Evolutionary conservation across 2,888 invertebrate species (phyloP).

Genomic region (Cerastoderma edule): DNA sequence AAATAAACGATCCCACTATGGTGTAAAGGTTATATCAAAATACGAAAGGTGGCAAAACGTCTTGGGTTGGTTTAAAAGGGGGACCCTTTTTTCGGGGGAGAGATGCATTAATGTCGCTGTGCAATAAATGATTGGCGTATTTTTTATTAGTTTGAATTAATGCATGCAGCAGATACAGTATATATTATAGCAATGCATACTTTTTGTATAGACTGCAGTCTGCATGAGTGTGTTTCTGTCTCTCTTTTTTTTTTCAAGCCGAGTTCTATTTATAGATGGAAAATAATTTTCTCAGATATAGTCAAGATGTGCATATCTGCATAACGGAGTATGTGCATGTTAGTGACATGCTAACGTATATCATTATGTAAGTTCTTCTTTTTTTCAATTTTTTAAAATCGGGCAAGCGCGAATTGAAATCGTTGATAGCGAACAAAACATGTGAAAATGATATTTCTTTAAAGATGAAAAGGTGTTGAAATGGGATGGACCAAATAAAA

Average conservation of each 20-base stretch:
- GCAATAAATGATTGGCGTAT: no score
- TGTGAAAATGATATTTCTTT: no score
- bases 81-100: not conserved
- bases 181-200: slow-evolving; percentile 55
- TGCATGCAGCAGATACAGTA: slow-evolving; percentile 29
- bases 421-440: no score
- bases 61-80: not conserved
- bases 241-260: slow-evolving; percentile 23
- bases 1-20: no score
- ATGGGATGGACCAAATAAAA: no score
- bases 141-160: slow-evolving; percentile 13
- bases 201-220: slow-evolving; percentile 33
- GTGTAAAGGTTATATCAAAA: not conserved
- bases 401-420: slow-evolving; percentile 4
- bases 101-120: no score
- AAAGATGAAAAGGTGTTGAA: no score
- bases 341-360: slow-evolving; percentile 17
- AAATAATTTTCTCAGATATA: slow-evolving; percentile 47
- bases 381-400: slow-evolving; percentile 8
- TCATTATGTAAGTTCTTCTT: slow-evolving; percentile 14
- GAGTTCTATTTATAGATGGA: slow-evolving; percentile 51
- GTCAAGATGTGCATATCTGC: slow-evolving; percentile 22
- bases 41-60: slow-evolving; percentile 10
- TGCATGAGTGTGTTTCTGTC: slow-evolving; percentile 8
- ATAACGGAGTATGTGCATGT: slow-evolving; percentile 19